These are phyloP conservation scores for Melopsittacus undulatus DNA, from an alignment of 2,797 vertebrate species.

Conservation along the genomic window DNA sequence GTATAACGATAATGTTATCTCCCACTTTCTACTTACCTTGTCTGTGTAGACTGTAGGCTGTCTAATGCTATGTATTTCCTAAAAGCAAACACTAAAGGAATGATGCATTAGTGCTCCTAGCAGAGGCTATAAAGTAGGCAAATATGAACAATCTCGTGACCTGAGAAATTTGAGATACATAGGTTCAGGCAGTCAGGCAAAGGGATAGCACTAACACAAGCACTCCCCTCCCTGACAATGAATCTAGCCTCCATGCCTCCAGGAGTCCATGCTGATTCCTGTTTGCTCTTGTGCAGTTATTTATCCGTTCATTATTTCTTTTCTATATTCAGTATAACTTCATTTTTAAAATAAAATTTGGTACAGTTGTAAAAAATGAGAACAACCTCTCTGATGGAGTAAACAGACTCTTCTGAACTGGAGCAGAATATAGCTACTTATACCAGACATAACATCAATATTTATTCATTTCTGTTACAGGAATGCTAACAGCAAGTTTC, in stretches of 20 bases:
- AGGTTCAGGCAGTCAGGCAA: background rate
- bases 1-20: background rate
- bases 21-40: background rate
- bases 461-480: constrained; percentile 22
- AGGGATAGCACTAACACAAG: background rate
- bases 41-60: background rate
- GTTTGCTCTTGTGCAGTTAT: background rate
- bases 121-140: background rate
- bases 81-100: background rate
- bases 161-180: background rate
- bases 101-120: background rate
- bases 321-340: background rate
- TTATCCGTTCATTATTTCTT: background rate
- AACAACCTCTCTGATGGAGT: background rate
- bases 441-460: background rate
- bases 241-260: background rate
- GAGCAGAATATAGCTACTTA: background rate
- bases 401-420: background rate
- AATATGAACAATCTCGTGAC: background rate
- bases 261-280: background rate
- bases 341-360: background rate
- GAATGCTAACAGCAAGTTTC: constrained; percentile 30
- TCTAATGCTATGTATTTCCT: background rate
- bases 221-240: background rate
- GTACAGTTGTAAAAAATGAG: background rate